These are phyloP conservation scores for Pegoplata infirma DNA, from an alignment of 2,888 invertebrate species.

Conservation along the genomic window DNA sequence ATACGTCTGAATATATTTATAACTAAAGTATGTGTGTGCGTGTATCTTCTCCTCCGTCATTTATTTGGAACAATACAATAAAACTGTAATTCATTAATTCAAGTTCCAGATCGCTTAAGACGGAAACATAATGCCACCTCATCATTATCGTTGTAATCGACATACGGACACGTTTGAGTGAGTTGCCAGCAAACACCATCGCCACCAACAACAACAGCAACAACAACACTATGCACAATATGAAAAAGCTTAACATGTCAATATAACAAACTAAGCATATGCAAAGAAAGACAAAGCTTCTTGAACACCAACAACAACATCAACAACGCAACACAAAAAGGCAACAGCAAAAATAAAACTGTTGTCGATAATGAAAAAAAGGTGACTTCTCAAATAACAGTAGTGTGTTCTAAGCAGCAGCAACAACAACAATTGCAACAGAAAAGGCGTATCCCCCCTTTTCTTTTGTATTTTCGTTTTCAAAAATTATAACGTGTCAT, in stretches of 20 bases:
- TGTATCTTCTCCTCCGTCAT: neutral
- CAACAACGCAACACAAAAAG: conserved; percentile 5
- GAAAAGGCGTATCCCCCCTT: conserved; percentile 48
- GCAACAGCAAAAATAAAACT: conserved; percentile 25
- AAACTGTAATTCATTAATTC: conserved; percentile 62
- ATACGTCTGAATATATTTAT: neutral
- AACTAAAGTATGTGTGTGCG: neutral
- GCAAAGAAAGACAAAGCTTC: conserved; percentile 55
- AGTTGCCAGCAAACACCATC: conserved; percentile 38
- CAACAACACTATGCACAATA: conserved; percentile 28
- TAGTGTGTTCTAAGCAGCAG: conserved; percentile 51
- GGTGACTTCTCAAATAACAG: conserved; percentile 59
- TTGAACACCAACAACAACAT: conserved; percentile 28
- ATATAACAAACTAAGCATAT: conserved; percentile 40
- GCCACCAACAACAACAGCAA: conserved; percentile 20
- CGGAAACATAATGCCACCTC: conserved; percentile 69
- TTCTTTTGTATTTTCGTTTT: conserved; percentile 50
- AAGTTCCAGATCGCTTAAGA: conserved; percentile 73
- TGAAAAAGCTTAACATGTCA: conserved; percentile 58
- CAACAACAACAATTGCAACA: conserved; percentile 64
- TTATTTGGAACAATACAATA: conserved; percentile 6
- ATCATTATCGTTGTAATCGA: conserved; percentile 66
- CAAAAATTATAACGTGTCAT: conserved; percentile 73
- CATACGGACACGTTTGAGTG: conserved; percentile 65
- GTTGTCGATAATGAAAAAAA: conserved; percentile 54